Conservation (phyloP, 2,797 vertebrate species). For the Microchirus variegatus region DNA sequence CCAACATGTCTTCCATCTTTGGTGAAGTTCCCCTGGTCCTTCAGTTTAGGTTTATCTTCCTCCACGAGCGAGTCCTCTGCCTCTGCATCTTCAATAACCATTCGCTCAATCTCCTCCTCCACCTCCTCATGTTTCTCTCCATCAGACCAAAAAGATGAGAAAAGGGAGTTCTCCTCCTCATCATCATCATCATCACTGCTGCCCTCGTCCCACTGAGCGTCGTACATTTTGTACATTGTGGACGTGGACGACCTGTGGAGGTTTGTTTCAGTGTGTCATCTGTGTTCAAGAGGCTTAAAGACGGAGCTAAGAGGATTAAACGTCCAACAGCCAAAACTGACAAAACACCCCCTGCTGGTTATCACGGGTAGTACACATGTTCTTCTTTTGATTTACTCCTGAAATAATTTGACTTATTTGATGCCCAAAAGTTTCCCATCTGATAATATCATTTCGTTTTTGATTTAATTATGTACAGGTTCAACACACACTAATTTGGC, state of each 20-base stretch:
- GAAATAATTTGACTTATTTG: too few species aligned
- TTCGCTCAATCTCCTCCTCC: slow-evolving; percentile 16
- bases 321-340: slow-evolving; percentile 13
- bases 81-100: not conserved
- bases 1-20: not conserved
- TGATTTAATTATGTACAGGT: too few species aligned
- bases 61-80: not conserved
- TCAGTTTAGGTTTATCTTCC: slow-evolving; percentile 4
- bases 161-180: not conserved
- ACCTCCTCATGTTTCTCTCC: slow-evolving; percentile 18
- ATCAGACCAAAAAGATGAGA: not conserved
- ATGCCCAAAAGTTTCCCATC: too few species aligned
- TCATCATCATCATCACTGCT: slow-evolving; percentile 4
- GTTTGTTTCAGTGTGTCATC: slow-evolving; percentile 24
- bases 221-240: slow-evolving; percentile 67
- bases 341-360: slow-evolving; percentile 44
- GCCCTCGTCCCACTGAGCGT: slow-evolving; percentile 33
- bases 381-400: not conserved
- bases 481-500: too few species aligned
- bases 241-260: not conserved
- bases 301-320: slow-evolving; percentile 79
- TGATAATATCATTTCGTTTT: too few species aligned
- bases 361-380: slow-evolving; percentile 4
- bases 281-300: slow-evolving; percentile 49
- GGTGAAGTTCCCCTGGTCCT: not conserved